phyloP scores from a whole-genome alignment of 2,113 vertebrate genomes.

The Mionectes macconnelli region DNA sequence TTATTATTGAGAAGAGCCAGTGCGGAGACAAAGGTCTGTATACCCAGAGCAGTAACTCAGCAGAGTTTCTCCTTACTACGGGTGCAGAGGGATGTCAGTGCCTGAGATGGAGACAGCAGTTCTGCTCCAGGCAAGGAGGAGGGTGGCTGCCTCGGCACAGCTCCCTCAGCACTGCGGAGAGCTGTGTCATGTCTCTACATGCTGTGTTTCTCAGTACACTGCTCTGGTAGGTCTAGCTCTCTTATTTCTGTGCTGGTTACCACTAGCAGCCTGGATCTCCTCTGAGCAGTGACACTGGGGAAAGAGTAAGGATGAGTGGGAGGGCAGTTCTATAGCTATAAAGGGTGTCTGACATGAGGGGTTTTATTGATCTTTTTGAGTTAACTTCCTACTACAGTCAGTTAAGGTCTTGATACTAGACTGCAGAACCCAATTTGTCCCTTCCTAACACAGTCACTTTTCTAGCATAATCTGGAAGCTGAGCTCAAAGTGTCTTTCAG shows the following conservation, averaged over 20 bases:
- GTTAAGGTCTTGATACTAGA: background rate
- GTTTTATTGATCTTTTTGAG: background rate
- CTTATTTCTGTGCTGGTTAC: background rate
- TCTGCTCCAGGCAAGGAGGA: accelerated
- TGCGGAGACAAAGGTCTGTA: background rate
- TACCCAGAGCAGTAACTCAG: background rate
- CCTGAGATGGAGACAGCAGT: background rate
- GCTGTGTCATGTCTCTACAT: accelerated
- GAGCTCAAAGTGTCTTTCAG: background rate
- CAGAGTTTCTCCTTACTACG: background rate
- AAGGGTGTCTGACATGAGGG: background rate
- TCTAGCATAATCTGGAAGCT: background rate
- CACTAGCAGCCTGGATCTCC: background rate
- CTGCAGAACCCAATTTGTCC: background rate
- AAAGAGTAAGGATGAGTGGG: background rate
- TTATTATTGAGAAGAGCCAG: background rate
- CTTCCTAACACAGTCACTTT: background rate
- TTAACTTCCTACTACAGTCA: background rate
- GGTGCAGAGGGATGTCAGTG: accelerated
- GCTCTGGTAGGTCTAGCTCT: background rate
- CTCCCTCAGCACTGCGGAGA: accelerated
- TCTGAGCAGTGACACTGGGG: background rate
- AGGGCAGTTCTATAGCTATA: background rate
- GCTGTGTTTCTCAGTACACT: background rate
- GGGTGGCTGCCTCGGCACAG: background rate